A percentile compares a stretch with the other conserved stretches of the same genome.
phyloP scores from a whole-genome alignment of 30 jellyfish, hydroid and myxozoan genomes.

The Phacellophora camtschatica region DNA sequence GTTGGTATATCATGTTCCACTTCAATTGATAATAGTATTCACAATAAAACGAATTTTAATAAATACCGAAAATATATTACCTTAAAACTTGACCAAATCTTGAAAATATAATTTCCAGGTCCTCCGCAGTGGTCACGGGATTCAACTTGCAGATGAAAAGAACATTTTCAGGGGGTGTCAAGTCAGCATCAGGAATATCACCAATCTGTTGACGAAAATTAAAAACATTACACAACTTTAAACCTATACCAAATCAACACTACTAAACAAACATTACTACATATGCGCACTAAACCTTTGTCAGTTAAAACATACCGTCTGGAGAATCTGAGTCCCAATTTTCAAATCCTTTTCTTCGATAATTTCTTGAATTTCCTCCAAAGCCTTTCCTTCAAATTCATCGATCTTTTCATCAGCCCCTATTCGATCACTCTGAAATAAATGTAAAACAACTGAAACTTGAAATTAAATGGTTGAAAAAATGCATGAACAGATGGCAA shows the following conservation, averaged over 20 bases:
- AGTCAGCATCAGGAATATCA: conserved; percentile 97
- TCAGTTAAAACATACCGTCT: no score
- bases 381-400: conserved; percentile 72
- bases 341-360: conserved; percentile 90
- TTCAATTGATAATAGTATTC: no score
- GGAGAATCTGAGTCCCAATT: conserved; percentile 95
- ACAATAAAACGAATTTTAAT: no score
- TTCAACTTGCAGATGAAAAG: conserved; percentile 96
- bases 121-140: conserved; percentile 98
- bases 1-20: no score
- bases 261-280: no score
- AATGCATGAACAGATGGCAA: no score
- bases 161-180: conserved; percentile 99
- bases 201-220: conserved; percentile 67
- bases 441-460: not conserved
- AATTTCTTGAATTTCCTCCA: conserved; percentile 70
- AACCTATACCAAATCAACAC: no score
- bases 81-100: conserved; percentile 92
- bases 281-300: no score
- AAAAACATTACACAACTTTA: not conserved
- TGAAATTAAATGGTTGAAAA: no score
- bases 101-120: conserved; percentile 92
- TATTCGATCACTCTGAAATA: conserved; percentile 83
- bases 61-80: no score
- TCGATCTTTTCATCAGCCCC: conserved; percentile 96